Evolutionary conservation across 2,113 vertebrate genomes (phyloP), one percentile per base, ranked within the genome.

Genomic region (Fulica atra): DNA sequence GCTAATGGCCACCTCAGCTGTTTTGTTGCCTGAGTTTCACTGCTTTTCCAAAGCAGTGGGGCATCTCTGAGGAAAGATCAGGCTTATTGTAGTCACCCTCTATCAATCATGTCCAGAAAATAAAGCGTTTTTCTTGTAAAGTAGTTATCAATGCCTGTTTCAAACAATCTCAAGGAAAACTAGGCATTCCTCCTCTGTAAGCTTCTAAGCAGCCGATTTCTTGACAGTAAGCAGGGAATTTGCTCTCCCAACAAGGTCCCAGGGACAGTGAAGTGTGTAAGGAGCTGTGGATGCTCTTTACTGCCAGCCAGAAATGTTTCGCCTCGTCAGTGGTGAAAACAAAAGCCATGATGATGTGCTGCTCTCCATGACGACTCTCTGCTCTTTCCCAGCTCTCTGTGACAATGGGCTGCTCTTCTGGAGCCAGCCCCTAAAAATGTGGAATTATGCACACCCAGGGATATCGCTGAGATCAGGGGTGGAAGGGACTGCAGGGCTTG

Each of bases 71-170:
- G 48, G 50, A 74, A 33, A 86, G 57, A 25, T 24, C n/a, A 79
- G 53, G 25, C 19, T 68, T 89, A 13, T 24, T 46, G 21, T 2
- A 65, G 33, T 38, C 46, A 57, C 13, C 2, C 15, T 86, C 84
- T 38, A 20, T 33, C 77, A 51, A 38, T 44, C 68, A 35, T 5
- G 6, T 25, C 50, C 72, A 68, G 69, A 81, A 84, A 93, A 87
- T 33, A 81, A 78, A 91, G 69, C 13, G 7, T 60, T 85, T 84
- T 84, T 57, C 57, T 88, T 87, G 23, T 21, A 60, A 92, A 91
- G 46, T 29, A 50, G 73, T 79, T 51, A 81, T 23, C 4, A 2
- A 48, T 61, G 23, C 15, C 25, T 76, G 26, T 70, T 88, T 91
- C 63, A n/a, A 38, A 87, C 11, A 63, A 8, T 25, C 44, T 79